Conservation (phyloP, 2,113 vertebrate genomes). For the Alethe diademata region DNA sequence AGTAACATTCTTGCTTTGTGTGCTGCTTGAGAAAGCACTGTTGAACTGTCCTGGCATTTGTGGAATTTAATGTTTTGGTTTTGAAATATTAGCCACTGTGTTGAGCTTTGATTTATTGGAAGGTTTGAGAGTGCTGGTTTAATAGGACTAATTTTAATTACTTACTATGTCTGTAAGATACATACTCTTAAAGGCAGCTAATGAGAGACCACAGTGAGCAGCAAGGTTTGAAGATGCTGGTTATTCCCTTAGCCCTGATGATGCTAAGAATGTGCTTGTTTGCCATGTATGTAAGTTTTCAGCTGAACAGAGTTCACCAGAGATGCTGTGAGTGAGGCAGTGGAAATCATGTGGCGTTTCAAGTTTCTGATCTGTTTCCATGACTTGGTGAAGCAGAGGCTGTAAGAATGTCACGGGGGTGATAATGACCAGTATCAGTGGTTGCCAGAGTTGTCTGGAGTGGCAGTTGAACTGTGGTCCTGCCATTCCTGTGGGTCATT, state of each 20-base stretch:
- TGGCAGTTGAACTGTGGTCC: background rate
- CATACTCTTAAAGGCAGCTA: background rate
- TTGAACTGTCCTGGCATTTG: background rate
- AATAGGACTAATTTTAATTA: background rate
- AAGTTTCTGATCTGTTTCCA: background rate
- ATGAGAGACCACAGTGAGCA: background rate
- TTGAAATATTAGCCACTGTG: background rate
- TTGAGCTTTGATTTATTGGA: background rate
- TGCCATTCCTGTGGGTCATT: background rate
- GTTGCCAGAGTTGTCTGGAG: background rate
- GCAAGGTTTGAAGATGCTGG: background rate
- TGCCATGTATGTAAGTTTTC: background rate
- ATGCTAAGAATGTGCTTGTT: rapidly evolving
- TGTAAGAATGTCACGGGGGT: rapidly evolving
- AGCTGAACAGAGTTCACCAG: background rate
- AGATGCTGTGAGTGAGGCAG: background rate
- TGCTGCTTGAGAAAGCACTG: background rate
- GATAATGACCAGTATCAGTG: background rate
- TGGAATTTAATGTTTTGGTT: background rate
- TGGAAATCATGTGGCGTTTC: background rate
- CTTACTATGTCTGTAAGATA: background rate
- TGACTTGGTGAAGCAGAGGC: background rate
- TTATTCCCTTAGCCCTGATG: background rate
- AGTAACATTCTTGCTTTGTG: background rate
- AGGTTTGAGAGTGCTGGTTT: background rate